A percentile compares a stretch with the other conserved stretches of the same genome.
These are phyloP conservation scores for Drusus annulatus DNA, from an alignment of 1,140 invertebrate genomes.

Conservation along the genomic window DNA sequence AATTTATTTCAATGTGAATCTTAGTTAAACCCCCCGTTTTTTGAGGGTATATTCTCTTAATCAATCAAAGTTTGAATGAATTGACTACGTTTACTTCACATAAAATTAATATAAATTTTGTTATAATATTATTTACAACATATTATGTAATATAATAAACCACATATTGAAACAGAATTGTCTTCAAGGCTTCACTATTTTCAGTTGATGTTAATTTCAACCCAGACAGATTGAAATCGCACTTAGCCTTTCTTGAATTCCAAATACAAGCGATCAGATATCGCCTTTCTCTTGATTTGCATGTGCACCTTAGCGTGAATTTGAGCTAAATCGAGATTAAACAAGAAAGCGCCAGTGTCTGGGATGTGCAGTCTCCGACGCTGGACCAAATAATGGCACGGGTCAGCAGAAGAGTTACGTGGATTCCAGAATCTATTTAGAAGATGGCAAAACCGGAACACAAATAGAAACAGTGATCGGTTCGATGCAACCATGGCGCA, in stretches of 20 bases:
- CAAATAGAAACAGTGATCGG: conserved; percentile 7
- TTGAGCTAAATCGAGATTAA: conserved; percentile 28
- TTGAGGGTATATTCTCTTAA: too few species aligned
- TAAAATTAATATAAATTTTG: too few species aligned
- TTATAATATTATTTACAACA: too few species aligned
- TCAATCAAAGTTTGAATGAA: too few species aligned
- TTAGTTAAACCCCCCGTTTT: too few species aligned
- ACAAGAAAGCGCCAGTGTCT: not conserved
- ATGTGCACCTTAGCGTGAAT: not conserved
- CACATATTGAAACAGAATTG: too few species aligned
- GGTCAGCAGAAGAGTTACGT: conserved; percentile 12
- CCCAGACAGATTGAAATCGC: not conserved
- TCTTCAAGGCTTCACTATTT: too few species aligned
- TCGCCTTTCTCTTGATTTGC: not conserved
- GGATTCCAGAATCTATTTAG: conserved; percentile 23
- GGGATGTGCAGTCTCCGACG: not conserved
- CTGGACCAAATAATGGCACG: conserved; percentile 6
- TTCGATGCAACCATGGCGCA: conserved; percentile 4
- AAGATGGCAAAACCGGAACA: not conserved
- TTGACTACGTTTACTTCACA: too few species aligned
- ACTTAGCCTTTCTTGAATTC: not conserved
- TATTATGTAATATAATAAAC: too few species aligned
- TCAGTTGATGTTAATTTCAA: not conserved
- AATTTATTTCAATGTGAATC: too few species aligned
- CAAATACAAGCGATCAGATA: too few species aligned